Percentiles rank a stretch among this genome's conserved stretches.
phyloP scores from a whole-genome alignment of 2,797 vertebrate genomes.

The Anas capensis region DNA sequence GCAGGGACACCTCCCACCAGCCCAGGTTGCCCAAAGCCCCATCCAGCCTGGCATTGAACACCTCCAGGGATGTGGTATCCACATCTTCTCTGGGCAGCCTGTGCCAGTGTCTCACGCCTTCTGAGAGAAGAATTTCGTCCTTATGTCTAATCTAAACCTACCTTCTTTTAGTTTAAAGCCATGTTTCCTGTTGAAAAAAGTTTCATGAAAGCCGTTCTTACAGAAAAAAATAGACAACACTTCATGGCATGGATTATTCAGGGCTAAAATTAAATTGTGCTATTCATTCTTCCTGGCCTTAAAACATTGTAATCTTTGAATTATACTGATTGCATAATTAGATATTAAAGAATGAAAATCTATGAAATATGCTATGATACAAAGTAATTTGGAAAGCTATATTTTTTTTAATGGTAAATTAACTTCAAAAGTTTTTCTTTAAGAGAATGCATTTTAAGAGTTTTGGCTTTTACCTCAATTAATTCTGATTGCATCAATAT shows the following conservation, averaged over 20 bases:
- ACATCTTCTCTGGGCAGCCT: too few relatives aligned
- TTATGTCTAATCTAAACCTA: too few relatives aligned
- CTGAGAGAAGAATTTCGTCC: too few relatives aligned
- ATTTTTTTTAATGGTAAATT: not conserved
- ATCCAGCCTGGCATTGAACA: too few relatives aligned
- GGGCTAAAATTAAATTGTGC: not conserved
- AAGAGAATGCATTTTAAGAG: not conserved
- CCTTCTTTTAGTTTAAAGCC: too few relatives aligned
- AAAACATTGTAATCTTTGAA: not conserved
- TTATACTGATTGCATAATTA: not conserved
- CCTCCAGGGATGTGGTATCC: too few relatives aligned
- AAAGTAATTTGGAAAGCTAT: not conserved
- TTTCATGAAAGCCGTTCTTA: not conserved
- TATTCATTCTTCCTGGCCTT: not conserved
- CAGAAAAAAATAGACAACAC: not conserved
- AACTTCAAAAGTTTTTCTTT: not conserved
- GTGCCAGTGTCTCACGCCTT: too few relatives aligned
- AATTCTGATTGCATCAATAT: not conserved
- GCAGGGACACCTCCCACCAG: too few relatives aligned
- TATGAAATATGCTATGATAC: not conserved
- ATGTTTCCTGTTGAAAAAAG: not conserved
- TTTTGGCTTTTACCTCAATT: not conserved
- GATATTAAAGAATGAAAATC: not conserved
- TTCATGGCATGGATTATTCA: not conserved
- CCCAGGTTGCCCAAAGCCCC: too few relatives aligned